Base-by-base conservation (phyloP, 2,797 vertebrate genomes). In the Yasuhikotakia modesta region DNA sequence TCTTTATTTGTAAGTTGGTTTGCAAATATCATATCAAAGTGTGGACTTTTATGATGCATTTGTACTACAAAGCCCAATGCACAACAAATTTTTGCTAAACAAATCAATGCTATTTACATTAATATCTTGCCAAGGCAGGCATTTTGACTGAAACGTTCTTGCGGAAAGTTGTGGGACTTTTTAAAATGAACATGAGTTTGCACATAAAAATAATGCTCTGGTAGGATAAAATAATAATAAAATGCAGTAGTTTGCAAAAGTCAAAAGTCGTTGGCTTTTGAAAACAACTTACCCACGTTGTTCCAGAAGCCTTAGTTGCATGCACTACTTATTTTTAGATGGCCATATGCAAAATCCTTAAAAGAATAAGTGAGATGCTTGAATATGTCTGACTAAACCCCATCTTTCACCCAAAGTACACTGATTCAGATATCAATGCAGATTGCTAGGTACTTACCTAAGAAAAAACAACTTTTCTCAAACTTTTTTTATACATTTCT, bases 221-320 rank as follows among this genome's bases (percentile, higher is more conserved):
- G 57, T 27, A 30, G 22, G 57, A 60, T 30, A 24, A 60, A 60
- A 60, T 60, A 24, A 60, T 60, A 24, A 60, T 60, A 24, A 30
- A 60, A 16, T 60, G 24, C 22, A 60, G 24, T 14, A 27, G 4
- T 60, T 60, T 60, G n/a, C n/a, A n/a, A n/a, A n/a, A n/a, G n/a
- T n/a, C 16, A 27, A 57, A 60, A 60, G 57, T 27, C 11, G 10
- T 60, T 24, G 57, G 24, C 30, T 60, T 30, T 60, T 30, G 30
- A 60, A 30, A 24, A 14, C 57, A 60, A 60, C 24, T 60, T 24
- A 60, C 57, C 57, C 57, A 60, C 57, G 30, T 60, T 60, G 57
- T 60, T 60, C 24, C 5, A 16, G 24, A 60, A 60, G 57, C 57
- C 57, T 60, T 60, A 24, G 57, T 60, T 60, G 17, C 24, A 30